These are phyloP conservation scores for Sinelater perroti DNA, from an alignment of 2,888 invertebrate genomes.

Conservation along the genomic window DNA sequence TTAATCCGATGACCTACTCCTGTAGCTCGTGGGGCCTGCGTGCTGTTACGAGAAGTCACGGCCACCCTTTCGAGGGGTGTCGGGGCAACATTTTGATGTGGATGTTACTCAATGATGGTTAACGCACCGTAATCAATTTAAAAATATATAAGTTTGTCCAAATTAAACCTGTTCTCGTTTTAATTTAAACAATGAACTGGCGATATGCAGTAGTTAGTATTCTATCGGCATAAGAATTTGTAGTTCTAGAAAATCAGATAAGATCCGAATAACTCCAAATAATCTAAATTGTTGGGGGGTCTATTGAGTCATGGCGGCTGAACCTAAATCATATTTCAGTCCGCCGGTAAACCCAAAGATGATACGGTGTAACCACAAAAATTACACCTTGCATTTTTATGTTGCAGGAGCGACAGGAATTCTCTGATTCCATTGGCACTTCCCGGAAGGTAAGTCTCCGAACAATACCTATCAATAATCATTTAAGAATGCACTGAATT, in stretches of 20 bases:
- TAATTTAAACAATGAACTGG: background rate
- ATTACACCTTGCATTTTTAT: constrained; percentile 33
- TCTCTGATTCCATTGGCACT: constrained; percentile 30
- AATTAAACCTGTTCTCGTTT: background rate
- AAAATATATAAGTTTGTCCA: too few relatives aligned
- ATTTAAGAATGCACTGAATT: constrained; percentile 13
- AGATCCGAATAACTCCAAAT: too few relatives aligned
- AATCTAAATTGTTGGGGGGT: too few relatives aligned
- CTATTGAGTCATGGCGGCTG: too few relatives aligned
- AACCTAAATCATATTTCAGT: constrained; percentile 21
- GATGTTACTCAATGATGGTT: too few relatives aligned
- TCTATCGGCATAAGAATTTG: background rate
- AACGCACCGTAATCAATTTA: too few relatives aligned
- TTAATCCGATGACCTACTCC: constrained; percentile 19
- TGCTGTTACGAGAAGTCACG: constrained; percentile 14
- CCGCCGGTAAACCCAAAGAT: constrained; percentile 31
- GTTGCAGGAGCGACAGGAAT: constrained; percentile 38
- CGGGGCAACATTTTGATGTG: too few relatives aligned
- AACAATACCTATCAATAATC: constrained; percentile 26
- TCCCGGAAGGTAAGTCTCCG: constrained; percentile 34
- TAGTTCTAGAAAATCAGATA: background rate
- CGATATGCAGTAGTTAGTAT: background rate
- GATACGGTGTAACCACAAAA: constrained; percentile 30
- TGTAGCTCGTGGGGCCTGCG: constrained; percentile 15
- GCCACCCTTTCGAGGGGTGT: constrained; percentile 7